Base-by-base conservation (phyloP, 2,113 vertebrate genomes). In the Mugil cephalus region DNA sequence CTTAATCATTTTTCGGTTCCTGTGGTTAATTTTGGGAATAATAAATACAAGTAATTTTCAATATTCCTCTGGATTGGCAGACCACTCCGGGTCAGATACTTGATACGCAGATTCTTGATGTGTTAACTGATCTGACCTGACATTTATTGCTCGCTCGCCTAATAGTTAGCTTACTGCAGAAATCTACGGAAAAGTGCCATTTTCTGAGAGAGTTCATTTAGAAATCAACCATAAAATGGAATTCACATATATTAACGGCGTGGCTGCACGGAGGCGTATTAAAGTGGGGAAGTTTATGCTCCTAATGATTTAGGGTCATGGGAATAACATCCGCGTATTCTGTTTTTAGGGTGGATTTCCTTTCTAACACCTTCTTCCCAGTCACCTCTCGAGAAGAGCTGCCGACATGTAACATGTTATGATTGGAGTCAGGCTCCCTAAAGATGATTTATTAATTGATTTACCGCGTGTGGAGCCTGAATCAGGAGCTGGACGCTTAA, bases 361-460 rank as follows among this genome's bases (percentile, higher is more conserved):
- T 55, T 45, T 34, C 12, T 75, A 72, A 72, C 79, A 15, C 53
- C 7, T 18, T 15, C 43, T 15, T 39, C 51, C 43, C 21, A 5
- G 14, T 69, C 40, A 58, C 72, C 42, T 71, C 42, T 38, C n/a
- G 35, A 73, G 81, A 81, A 58, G 55, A 82, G 78, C 80, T 77
- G 79, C 70, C 76, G 58, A 86, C 77, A 82, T 84, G 61, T 64
- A 79, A 74, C 83, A 82, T 88, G 69, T 85, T 86, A 61, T 83
- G 73, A 79, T 87, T 86, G 55, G 62, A 87, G 77, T 88, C 74
- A 64, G 24, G 36, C 43, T 84, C 68, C 39, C 55, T 65, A 43
- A 82, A 78, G 75, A 77, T 74, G 73, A 83, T 87, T 78, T 88
- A 84, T 84, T 64, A 71, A 84, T 91, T 72, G 69, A 74, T 82